Percentiles rank a stretch among this genome's conserved stretches.
Evolutionary conservation across 2,888 invertebrate species (phyloP).

Genomic region (Hoplodrina blanda): DNA sequence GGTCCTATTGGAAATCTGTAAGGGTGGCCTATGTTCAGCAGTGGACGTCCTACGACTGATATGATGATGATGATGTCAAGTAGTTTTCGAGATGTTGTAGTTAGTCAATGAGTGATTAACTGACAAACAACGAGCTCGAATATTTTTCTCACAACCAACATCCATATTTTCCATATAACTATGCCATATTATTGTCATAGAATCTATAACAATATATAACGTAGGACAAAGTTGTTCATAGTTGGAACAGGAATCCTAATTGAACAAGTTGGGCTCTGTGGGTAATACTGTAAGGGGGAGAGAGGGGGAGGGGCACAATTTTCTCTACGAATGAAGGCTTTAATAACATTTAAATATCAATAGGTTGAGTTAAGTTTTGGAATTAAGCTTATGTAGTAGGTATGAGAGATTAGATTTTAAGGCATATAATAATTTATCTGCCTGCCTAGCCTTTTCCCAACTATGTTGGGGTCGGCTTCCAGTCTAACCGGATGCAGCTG

Average conservation of each 20-base stretch:
- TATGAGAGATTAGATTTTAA: too few relatives aligned
- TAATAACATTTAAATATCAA: constrained; percentile 61
- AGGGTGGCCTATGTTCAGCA: too few relatives aligned
- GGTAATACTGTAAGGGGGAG: constrained; percentile 33
- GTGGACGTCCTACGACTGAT: too few relatives aligned
- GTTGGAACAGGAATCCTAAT: constrained; percentile 60
- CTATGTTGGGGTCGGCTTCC: too few relatives aligned
- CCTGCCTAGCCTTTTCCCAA: too few relatives aligned
- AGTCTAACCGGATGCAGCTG: too few relatives aligned
- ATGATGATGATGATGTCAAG: too few relatives aligned
- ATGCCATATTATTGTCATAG: constrained; percentile 26
- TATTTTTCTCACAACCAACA: not conserved
- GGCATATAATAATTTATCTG: too few relatives aligned
- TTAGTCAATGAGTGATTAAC: too few relatives aligned
- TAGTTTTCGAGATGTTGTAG: too few relatives aligned
- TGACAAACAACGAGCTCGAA: too few relatives aligned
- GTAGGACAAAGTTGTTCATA: constrained; percentile 46
- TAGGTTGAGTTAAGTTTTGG: constrained; percentile 14
- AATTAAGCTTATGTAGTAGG: not conserved
- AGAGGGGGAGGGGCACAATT: constrained; percentile 16
- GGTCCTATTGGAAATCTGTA: too few relatives aligned
- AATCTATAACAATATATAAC: constrained; percentile 39
- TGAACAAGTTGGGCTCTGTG: constrained; percentile 61
- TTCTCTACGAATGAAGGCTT: constrained; percentile 42
- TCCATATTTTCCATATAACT: not conserved